These are phyloP conservation scores for Falco novaeseelandiae DNA, from an alignment of 2,797 vertebrate species.

Conservation along the genomic window DNA sequence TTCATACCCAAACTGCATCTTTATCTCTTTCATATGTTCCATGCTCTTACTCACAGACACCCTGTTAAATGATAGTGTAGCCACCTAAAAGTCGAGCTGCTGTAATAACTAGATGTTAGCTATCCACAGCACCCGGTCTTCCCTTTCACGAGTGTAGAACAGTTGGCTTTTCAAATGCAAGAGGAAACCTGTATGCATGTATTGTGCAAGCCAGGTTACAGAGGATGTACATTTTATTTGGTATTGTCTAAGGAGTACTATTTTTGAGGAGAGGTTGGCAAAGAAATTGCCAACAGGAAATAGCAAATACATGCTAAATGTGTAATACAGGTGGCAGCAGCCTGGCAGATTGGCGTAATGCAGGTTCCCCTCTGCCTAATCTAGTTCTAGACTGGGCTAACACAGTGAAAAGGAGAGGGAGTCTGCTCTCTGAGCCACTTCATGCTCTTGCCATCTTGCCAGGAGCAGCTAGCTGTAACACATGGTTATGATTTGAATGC, in stretches of 20 bases:
- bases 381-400: background rate
- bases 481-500: background rate
- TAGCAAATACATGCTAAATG: background rate
- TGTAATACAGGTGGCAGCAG: background rate
- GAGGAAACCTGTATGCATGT: background rate
- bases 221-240: background rate
- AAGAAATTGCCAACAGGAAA: background rate
- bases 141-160: background rate
- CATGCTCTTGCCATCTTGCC: background rate
- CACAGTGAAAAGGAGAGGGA: background rate
- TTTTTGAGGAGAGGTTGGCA: background rate
- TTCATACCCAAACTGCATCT: background rate
- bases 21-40: background rate
- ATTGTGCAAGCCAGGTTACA: background rate
- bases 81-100: background rate
- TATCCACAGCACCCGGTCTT: background rate
- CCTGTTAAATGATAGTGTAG: background rate
- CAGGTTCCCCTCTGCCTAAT: background rate
- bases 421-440: background rate
- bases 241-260: background rate
- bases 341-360: background rate
- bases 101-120: background rate
- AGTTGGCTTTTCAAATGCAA: background rate
- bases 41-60: background rate
- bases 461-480: background rate